Evolutionary conservation across 1,140 invertebrate genomes (phyloP).

Genomic region (Hycleus phaleratus): DNA sequence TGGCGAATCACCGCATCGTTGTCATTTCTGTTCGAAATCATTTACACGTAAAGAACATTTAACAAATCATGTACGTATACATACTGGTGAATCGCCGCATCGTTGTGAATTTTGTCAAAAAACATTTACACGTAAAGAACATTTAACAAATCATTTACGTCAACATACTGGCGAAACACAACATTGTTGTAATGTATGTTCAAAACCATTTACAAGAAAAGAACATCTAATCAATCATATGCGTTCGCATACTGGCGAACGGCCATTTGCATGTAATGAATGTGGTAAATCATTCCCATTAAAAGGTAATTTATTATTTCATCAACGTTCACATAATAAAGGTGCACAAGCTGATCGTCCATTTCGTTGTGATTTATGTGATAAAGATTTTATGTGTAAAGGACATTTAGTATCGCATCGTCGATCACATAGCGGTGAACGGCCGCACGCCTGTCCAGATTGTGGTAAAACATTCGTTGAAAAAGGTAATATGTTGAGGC

Average conservation of each 20-base stretch:
- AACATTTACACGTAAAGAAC: conserved; percentile 74
- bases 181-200: conserved; percentile 64
- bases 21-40: conserved; percentile 73
- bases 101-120: conserved; percentile 75
- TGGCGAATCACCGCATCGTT: conserved; percentile 73
- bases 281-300: conserved; percentile 82
- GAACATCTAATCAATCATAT: conserved; percentile 70
- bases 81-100: conserved; percentile 71
- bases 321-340: conserved; percentile 90
- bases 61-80: conserved; percentile 64
- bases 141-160: conserved; percentile 67
- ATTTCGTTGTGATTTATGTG: conserved; percentile 91
- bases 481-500: conserved; percentile 63
- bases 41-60: conserved; percentile 79
- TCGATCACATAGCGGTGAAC: conserved; percentile 80
- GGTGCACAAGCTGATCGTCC: conserved; percentile 78
- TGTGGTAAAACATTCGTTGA: conserved; percentile 74
- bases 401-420: conserved; percentile 86
- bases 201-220: conserved; percentile 58
- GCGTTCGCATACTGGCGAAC: conserved; percentile 82
- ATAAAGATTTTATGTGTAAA: conserved; percentile 95
- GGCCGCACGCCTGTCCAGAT: conserved; percentile 67
- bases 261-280: conserved; percentile 69
- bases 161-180: conserved; percentile 65
- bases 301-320: conserved; percentile 81